Evolutionary conservation across 2,888 invertebrate genomes (phyloP).

Genomic region (Patella pellucida): DNA sequence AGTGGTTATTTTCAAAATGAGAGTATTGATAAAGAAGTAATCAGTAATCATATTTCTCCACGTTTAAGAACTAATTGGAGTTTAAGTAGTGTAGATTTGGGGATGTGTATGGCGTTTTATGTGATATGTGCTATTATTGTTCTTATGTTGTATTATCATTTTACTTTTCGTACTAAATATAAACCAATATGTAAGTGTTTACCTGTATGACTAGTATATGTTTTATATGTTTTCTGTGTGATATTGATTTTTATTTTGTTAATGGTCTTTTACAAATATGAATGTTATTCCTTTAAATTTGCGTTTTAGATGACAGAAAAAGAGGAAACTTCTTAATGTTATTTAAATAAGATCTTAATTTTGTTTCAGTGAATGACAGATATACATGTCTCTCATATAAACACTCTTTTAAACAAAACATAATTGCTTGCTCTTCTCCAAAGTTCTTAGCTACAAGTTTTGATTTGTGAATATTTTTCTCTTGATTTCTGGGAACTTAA

Average conservation of each 20-base stretch:
- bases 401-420: no score
- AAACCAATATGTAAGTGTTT: conserved; percentile 35
- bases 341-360: no score
- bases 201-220: conserved; percentile 12
- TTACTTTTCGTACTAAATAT: conserved; percentile 51
- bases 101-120: conserved; percentile 65
- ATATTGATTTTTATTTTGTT: not conserved
- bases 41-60: not conserved
- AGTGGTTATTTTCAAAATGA: not conserved
- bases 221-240: not conserved
- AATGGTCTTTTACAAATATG: not conserved
- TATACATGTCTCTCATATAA: no score
- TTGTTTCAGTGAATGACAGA: no score
- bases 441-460: no score
- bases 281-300: not conserved
- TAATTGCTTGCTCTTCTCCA: no score
- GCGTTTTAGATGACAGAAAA: no score
- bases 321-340: no score
- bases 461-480: no score
- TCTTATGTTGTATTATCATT: conserved; percentile 62
- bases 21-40: not conserved
- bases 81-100: conserved; percentile 57
- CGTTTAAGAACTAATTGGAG: conserved; percentile 36
- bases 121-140: conserved; percentile 56
- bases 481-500: no score